phyloP scores from a whole-genome alignment of 1,140 invertebrate genomes.

The Drosophila mayri region DNA sequence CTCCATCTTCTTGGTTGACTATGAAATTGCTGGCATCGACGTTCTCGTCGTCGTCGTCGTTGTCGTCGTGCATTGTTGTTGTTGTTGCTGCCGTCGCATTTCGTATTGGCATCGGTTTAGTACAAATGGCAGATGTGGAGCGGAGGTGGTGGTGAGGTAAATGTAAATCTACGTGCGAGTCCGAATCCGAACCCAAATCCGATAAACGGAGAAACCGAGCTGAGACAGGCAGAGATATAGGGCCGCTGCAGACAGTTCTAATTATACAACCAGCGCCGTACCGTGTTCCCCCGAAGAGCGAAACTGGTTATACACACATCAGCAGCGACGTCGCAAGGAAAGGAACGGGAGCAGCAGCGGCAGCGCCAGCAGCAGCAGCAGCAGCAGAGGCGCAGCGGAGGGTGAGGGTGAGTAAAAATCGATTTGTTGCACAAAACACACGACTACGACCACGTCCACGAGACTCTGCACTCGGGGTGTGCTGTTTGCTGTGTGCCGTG shows the following conservation, averaged over 20 bases:
- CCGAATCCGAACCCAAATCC: constrained; percentile 34
- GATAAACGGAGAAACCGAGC: constrained; percentile 44
- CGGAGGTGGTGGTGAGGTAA: constrained; percentile 32
- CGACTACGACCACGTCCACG: constrained; percentile 56
- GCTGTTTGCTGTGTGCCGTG: constrained; percentile 13
- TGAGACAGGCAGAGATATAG: constrained; percentile 46
- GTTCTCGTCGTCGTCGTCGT: constrained; percentile 23
- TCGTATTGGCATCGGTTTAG: constrained; percentile 56
- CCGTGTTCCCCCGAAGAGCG: constrained; percentile 62
- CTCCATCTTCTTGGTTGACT: constrained; percentile 18
- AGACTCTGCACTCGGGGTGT: constrained; percentile 45
- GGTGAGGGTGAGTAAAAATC: constrained; percentile 80
- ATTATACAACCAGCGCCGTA: constrained; percentile 75
- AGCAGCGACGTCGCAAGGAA: constrained; percentile 49
- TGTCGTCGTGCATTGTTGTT: constrained; percentile 43
- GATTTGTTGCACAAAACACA: constrained; percentile 80
- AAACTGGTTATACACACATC: constrained; percentile 82
- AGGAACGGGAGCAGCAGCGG: constrained; percentile 57
- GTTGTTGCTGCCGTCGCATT: constrained; percentile 65
- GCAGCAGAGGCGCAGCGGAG: constrained; percentile 48
- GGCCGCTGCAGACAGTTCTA: constrained; percentile 61
- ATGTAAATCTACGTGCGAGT: constrained; percentile 64
- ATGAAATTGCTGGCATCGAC: constrained; percentile 21
- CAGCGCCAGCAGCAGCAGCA: constrained; percentile 43
- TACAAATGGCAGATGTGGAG: constrained; percentile 19